A percentile compares a stretch with the other conserved stretches of the same genome.
These are phyloP conservation scores for Crossocerus cetratus DNA, from an alignment of 2,888 invertebrate species.

Conservation along the genomic window DNA sequence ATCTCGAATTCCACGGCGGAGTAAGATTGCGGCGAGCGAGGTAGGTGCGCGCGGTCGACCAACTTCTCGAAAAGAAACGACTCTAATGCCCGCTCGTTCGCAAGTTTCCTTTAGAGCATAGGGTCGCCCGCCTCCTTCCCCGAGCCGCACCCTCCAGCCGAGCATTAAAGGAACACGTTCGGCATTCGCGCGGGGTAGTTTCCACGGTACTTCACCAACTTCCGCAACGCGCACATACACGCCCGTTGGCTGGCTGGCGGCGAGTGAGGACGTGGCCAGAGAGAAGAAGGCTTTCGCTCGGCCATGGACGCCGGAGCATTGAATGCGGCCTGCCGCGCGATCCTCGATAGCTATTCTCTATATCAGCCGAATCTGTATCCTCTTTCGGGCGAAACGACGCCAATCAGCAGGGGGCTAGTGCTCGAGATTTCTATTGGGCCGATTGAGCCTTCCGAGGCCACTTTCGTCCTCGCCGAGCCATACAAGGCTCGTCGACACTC, in stretches of 20 bases:
- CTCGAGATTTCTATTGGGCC: too few species aligned
- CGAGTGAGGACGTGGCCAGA: neutral
- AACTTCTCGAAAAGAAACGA: constrained; percentile 20
- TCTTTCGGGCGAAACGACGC: too few species aligned
- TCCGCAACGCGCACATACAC: neutral
- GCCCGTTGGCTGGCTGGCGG: too few species aligned
- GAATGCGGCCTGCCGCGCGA: constrained; percentile 18
- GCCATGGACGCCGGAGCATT: constrained; percentile 20
- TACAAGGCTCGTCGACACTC: too few species aligned
- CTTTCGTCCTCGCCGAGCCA: too few species aligned
- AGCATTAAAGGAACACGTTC: constrained; percentile 40
- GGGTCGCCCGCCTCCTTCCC: too few species aligned
- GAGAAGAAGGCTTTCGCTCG: neutral
- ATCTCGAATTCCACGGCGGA: neutral
- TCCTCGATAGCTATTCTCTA: too few species aligned
- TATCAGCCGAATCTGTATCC: too few species aligned
- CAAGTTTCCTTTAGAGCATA: constrained; percentile 29
- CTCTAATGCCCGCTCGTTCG: neutral
- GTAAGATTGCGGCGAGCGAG: constrained; percentile 25
- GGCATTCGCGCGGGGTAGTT: constrained; percentile 32
- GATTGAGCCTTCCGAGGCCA: too few species aligned
- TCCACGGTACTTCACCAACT: constrained; percentile 41
- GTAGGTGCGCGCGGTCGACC: neutral
- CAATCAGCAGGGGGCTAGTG: too few species aligned
- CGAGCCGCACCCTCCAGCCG: constrained; percentile 23